Percentiles rank a stretch among this genome's conserved stretches.
Conservation (phyloP, 2,888 invertebrate genomes). For the Amiota mariae region DNA sequence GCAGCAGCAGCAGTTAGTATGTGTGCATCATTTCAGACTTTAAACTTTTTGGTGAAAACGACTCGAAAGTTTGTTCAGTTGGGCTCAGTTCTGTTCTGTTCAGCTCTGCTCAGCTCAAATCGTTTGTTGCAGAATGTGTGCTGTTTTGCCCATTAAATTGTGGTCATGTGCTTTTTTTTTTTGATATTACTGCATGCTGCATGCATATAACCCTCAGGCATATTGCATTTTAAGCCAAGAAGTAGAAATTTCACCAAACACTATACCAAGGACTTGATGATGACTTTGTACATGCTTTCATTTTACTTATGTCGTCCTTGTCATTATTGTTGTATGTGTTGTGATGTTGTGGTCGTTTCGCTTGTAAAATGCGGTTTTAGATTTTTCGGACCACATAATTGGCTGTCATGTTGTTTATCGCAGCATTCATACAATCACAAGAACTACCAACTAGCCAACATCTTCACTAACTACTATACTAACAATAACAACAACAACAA, state of each 20-base stretch:
- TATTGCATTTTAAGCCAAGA: neutral
- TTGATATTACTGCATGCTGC: neutral
- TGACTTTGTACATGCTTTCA: neutral
- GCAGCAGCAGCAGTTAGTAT: too few species aligned
- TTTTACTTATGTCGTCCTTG: too few species aligned
- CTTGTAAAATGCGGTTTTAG: conserved; percentile 12
- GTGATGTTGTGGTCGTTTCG: conserved; percentile 3
- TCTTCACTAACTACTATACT: neutral
- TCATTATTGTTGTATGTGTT: neutral
- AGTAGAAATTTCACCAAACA: neutral
- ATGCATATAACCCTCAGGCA: neutral
- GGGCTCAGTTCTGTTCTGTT: too few species aligned
- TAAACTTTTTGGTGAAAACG: too few species aligned
- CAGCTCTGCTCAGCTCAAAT: neutral
- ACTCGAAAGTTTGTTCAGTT: neutral
- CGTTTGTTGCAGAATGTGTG: conserved; percentile 5
- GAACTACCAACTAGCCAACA: neutral
- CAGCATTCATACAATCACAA: neutral
- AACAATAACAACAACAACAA: too few species aligned
- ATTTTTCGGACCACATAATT: conserved; percentile 17
- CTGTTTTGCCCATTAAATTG: conserved; percentile 1
- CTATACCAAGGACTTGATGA: neutral
- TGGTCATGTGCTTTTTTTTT: neutral
- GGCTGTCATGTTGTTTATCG: conserved; percentile 30
- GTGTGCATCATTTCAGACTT: too few species aligned